A percentile compares a stretch with the other conserved stretches of the same genome.
phyloP scores from a whole-genome alignment of 2,888 invertebrate genomes.

The Lymantria dispar region DNA sequence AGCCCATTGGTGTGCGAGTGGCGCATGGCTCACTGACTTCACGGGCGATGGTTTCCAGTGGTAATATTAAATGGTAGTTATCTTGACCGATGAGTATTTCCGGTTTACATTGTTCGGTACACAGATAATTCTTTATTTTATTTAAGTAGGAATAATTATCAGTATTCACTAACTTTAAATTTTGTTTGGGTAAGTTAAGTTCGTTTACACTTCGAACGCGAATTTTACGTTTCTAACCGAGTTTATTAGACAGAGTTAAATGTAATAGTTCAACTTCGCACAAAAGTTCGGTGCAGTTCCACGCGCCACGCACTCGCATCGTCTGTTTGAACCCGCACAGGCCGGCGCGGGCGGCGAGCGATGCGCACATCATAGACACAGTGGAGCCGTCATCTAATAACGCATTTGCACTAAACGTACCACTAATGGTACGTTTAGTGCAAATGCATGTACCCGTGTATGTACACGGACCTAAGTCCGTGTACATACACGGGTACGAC shows the following conservation, averaged over 20 bases:
- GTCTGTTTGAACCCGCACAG: neutral
- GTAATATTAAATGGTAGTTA: neutral
- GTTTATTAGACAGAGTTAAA: neutral
- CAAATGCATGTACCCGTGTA: too few species aligned
- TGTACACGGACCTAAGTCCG: conserved; percentile 2
- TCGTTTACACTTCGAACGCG: neutral
- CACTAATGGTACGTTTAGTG: too few species aligned
- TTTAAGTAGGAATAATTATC: neutral
- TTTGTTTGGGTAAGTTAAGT: neutral
- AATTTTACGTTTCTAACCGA: neutral
- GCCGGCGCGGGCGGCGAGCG: conserved; percentile 2
- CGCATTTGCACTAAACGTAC: too few species aligned
- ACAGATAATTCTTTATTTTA: neutral
- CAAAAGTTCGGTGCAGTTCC: neutral
- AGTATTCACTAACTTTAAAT: neutral
- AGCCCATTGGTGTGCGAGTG: too few species aligned
- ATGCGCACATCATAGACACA: too few species aligned
- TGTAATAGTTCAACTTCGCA: neutral
- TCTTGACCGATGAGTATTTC: too few species aligned
- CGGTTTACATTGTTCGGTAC: neutral
- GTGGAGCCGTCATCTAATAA: too few species aligned
- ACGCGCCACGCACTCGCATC: conserved; percentile 8
- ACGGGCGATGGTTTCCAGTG: neutral
- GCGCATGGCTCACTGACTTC: conserved; percentile 1
- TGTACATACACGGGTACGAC: conserved; percentile 1